A percentile compares a stretch with the other conserved stretches of the same genome.
phyloP scores from a whole-genome alignment of 64 coral and sea anemone species.

The Astreopora myriophthalma region DNA sequence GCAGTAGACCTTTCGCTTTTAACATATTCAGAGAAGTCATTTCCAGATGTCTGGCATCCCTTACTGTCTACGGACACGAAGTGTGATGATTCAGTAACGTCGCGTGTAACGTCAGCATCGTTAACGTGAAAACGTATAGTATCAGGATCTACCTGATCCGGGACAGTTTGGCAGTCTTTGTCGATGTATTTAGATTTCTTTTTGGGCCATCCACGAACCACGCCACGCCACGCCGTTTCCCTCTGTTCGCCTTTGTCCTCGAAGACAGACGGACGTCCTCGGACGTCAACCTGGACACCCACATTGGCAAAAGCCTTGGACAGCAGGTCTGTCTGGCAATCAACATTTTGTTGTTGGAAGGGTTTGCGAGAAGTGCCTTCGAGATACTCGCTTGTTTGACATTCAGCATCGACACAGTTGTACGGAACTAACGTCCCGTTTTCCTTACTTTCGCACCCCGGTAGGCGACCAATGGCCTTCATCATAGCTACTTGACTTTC shows the following conservation, averaged over 20 bases:
- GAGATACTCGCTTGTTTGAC: background rate
- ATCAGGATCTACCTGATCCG: background rate
- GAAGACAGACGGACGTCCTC: no score
- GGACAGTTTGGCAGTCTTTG: background rate
- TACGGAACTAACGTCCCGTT: background rate
- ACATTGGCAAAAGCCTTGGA: background rate
- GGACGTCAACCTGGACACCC: background rate
- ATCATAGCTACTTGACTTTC: background rate
- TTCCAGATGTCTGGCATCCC: background rate
- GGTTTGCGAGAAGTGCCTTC: background rate
- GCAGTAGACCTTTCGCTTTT: background rate
- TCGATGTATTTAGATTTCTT: background rate
- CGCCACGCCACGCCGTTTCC: background rate
- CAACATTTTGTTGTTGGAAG: background rate
- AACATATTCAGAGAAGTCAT: background rate
- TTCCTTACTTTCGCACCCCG: background rate
- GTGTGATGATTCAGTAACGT: background rate
- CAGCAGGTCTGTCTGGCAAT: slow-evolving; percentile 1
- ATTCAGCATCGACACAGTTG: background rate
- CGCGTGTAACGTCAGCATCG: background rate
- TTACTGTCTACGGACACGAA: background rate
- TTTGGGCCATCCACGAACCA: no score
- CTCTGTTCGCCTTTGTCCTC: background rate
- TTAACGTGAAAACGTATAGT: background rate
- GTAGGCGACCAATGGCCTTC: background rate